Percentiles rank a stretch among this genome's conserved stretches.
Conservation (phyloP, 2,888 invertebrate genomes). For the Thymelicus acteon region DNA sequence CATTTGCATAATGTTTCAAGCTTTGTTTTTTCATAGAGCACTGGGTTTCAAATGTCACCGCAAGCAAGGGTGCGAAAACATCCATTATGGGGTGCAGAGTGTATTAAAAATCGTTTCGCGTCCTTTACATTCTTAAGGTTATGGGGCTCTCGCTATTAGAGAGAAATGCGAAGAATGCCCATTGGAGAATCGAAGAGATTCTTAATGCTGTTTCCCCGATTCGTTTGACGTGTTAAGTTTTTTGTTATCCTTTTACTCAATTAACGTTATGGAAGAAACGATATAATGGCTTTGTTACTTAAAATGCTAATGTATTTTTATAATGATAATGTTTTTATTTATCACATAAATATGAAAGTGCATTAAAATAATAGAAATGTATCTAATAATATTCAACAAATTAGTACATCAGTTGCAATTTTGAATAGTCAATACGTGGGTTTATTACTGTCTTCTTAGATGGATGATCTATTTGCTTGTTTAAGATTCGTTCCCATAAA, state of each 20-base stretch:
- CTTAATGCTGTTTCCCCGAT: constrained; percentile 17
- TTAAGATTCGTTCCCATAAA: no score
- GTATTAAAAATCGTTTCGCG: constrained; percentile 81
- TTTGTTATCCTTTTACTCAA: neutral
- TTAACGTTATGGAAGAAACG: neutral
- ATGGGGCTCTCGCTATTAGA: constrained; percentile 62
- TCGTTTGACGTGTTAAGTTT: constrained; percentile 10
- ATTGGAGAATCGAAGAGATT: constrained; percentile 34
- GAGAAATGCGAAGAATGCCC: constrained; percentile 44
- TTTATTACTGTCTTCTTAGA: no score
- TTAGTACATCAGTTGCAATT: no score
- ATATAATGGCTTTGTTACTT: neutral
- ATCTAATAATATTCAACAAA: no score
- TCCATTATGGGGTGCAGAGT: constrained; percentile 79
- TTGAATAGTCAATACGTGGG: no score
- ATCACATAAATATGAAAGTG: neutral
- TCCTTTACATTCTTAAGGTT: constrained; percentile 81
- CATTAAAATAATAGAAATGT: no score
- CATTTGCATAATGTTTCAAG: constrained; percentile 83
- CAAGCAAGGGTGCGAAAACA: constrained; percentile 78
- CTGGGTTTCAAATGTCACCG: constrained; percentile 83
- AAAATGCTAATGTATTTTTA: neutral
- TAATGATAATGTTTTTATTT: neutral
- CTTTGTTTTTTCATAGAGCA: constrained; percentile 82
- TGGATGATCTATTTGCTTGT: no score